phyloP scores from a whole-genome alignment of 2,888 invertebrate species.

The Notodonta ziczac region DNA sequence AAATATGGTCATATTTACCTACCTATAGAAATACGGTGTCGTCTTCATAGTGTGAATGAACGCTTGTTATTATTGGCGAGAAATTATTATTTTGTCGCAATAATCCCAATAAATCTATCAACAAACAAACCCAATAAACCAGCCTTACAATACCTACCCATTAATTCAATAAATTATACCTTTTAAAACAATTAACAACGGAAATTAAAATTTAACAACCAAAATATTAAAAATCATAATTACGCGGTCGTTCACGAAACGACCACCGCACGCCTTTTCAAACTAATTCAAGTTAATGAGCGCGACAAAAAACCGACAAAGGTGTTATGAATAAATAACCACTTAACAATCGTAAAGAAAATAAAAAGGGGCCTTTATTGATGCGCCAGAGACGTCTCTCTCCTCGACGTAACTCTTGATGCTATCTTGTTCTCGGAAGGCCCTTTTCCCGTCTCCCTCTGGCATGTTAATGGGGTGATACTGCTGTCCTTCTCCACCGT shows the following conservation, averaged over 20 bases:
- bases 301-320: slow-evolving; percentile 74
- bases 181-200: slow-evolving; percentile 16
- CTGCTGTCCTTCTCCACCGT: slow-evolving; percentile 53
- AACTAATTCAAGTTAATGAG: slow-evolving; percentile 72
- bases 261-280: slow-evolving; percentile 52
- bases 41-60: too few species aligned
- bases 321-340: slow-evolving; percentile 81
- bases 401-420: slow-evolving; percentile 71
- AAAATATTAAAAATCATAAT: slow-evolving; percentile 39
- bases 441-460: slow-evolving; percentile 47
- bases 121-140: not conserved
- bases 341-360: slow-evolving; percentile 60
- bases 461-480: slow-evolving; percentile 19
- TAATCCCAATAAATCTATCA: not conserved
- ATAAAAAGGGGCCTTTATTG: slow-evolving; percentile 63
- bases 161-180: not conserved
- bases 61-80: too few species aligned
- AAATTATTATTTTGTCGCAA: not conserved
- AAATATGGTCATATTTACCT: too few species aligned
- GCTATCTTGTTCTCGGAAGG: slow-evolving; percentile 82
- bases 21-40: too few species aligned
- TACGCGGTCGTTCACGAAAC: slow-evolving; percentile 32
- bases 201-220: slow-evolving; percentile 30
- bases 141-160: not conserved
- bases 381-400: slow-evolving; percentile 72